Percentiles rank a stretch among this genome's conserved stretches.
Evolutionary conservation across 2,113 vertebrate genomes (phyloP).

Genomic region (Oreochromis aureus): DNA sequence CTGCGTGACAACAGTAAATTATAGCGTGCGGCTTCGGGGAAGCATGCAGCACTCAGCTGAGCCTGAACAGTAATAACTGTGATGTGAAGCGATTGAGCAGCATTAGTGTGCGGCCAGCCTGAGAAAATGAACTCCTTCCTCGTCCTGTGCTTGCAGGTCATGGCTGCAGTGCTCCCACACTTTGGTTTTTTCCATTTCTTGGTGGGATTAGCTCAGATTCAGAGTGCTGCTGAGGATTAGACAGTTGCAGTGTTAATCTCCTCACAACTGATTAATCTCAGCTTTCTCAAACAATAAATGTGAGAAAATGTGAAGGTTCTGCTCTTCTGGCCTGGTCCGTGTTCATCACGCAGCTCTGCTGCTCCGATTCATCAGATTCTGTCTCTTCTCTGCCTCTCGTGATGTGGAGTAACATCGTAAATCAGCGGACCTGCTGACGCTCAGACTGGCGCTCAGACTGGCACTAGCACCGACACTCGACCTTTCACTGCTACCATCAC

Average conservation of each 20-base stretch:
- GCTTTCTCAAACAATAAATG: not conserved
- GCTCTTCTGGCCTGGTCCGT: not conserved
- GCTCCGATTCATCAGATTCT: not conserved
- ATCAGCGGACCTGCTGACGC: not conserved
- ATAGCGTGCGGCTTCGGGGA: fast-evolving
- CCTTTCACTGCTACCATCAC: not conserved
- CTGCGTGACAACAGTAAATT: not conserved
- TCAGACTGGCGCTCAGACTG: not conserved
- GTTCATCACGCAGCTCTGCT: not conserved
- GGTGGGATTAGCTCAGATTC: slow-evolving; percentile 45
- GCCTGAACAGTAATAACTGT: not conserved
- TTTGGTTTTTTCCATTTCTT: not conserved
- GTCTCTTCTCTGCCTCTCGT: not conserved
- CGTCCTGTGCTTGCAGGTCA: not conserved
- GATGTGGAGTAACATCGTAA: not conserved
- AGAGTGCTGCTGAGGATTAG: slow-evolving; percentile 53
- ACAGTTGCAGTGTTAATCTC: slow-evolving; percentile 32
- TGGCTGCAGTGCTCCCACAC: not conserved
- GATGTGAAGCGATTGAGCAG: not conserved
- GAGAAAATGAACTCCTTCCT: not conserved
- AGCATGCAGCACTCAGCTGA: not conserved
- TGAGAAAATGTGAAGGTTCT: not conserved
- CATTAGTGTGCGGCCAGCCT: not conserved
- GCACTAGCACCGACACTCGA: not conserved
- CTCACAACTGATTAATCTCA: slow-evolving; percentile 10